These are phyloP conservation scores for Pygoscelis adeliae DNA, from an alignment of 2,113 vertebrate species.

Conservation along the genomic window DNA sequence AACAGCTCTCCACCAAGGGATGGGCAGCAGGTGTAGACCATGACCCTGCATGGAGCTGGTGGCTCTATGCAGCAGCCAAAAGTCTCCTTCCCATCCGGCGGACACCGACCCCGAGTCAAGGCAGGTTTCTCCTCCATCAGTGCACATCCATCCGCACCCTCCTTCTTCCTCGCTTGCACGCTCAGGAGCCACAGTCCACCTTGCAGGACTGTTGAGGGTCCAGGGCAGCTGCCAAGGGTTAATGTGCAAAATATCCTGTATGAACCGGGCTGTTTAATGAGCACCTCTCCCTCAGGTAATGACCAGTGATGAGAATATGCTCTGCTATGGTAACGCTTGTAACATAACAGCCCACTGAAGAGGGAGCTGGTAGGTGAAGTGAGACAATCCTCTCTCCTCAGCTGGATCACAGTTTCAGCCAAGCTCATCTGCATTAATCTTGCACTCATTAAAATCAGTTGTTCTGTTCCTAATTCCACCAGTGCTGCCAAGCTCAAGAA, in stretches of 20 bases:
- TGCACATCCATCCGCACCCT: not conserved
- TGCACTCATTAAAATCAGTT: constrained; percentile 41
- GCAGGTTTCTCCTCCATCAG: not conserved
- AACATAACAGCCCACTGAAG: not conserved
- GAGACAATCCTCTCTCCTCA: not conserved
- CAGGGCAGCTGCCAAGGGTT: not conserved
- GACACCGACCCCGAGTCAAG: not conserved
- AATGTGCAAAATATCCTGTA: not conserved
- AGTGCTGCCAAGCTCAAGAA: not conserved
- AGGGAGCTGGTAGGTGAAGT: not conserved
- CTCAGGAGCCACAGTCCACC: not conserved
- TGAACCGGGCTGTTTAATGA: not conserved
- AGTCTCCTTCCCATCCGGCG: not conserved
- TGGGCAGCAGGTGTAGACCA: not conserved
- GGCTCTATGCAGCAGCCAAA: not conserved
- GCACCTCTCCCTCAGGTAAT: not conserved
- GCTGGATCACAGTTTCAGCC: not conserved
- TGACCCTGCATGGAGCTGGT: not conserved
- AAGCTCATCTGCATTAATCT: constrained; percentile 51
- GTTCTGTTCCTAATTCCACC: constrained; percentile 20
- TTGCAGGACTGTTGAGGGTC: not conserved
- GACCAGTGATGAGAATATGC: not conserved
- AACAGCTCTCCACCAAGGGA: not conserved
- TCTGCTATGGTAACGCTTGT: not conserved
- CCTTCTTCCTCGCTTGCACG: not conserved